phyloP scores from a whole-genome alignment of 2,113 vertebrate genomes.

The Cyprinodon tularosa region DNA sequence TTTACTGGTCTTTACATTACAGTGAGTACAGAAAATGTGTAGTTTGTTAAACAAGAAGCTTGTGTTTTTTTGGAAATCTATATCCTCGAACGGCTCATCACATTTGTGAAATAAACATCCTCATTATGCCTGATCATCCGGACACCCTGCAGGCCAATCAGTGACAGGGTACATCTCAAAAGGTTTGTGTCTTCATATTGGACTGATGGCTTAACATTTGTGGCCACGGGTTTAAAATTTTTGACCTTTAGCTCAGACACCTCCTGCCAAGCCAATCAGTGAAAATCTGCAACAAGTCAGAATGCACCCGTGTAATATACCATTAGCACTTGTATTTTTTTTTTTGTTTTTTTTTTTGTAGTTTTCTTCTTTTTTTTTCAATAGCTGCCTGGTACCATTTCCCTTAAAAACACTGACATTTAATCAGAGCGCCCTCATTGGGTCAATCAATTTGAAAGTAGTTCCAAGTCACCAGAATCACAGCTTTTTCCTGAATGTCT shows the following conservation, averaged over 20 bases:
- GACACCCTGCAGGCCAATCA: slow-evolving; percentile 45
- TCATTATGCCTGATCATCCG: not conserved
- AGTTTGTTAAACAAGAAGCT: not conserved
- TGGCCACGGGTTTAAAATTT: slow-evolving; percentile 47
- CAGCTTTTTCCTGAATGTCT: slow-evolving; percentile 4
- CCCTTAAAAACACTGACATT: slow-evolving; percentile 55
- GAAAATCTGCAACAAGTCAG: slow-evolving; percentile 29
- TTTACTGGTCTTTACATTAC: not conserved
- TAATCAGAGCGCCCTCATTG: slow-evolving; percentile 67
- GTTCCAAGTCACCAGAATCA: slow-evolving; percentile 17
- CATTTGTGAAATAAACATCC: not conserved
- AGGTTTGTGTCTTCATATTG: slow-evolving; percentile 20
- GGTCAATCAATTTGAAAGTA: slow-evolving; percentile 48
- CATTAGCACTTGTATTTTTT: slow-evolving; percentile 13
- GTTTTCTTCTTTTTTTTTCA: not conserved
- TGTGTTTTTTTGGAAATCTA: not conserved
- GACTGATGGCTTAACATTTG: slow-evolving; percentile 33
- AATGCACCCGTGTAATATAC: slow-evolving; percentile 27
- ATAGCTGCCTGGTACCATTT: slow-evolving; percentile 36
- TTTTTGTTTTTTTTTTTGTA: not conserved
- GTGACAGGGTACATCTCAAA: slow-evolving; percentile 10
- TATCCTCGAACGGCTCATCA: not conserved
- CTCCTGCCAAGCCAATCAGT: slow-evolving; percentile 60
- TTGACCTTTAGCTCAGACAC: slow-evolving; percentile 62
- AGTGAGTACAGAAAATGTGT: not conserved